Conservation (phyloP, 2,113 vertebrate genomes). For the Physeter macrocephalus region DNA sequence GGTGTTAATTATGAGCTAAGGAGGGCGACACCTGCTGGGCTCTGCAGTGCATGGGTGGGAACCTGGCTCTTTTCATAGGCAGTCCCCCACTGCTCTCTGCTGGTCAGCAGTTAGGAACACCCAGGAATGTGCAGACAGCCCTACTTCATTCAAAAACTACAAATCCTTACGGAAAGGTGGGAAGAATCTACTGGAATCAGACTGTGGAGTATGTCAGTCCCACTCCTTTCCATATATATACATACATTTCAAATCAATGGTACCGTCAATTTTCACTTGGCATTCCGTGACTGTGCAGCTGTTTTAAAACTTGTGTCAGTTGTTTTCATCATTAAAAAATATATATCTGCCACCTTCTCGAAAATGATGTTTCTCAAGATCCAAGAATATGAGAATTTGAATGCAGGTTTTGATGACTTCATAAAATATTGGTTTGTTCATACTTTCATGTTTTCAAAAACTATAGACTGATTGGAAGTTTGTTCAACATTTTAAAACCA, state of each 20-base stretch:
- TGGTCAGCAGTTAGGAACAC: not conserved
- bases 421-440: not conserved
- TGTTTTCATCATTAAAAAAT: not conserved
- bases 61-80: not conserved
- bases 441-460: not conserved
- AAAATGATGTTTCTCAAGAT: not conserved
- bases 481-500: not conserved
- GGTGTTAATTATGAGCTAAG: not conserved
- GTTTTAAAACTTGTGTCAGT: not conserved
- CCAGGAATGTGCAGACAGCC: not conserved
- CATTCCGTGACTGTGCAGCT: not conserved
- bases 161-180: not conserved
- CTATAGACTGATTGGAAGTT: not conserved
- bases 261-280: not conserved
- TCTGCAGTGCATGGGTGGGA: too few species aligned
- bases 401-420: not conserved
- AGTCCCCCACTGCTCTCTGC: slow-evolving; percentile 40
- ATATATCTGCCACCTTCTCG: not conserved
- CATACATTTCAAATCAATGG: not conserved
- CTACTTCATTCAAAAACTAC: not conserved
- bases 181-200: not conserved
- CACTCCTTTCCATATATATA: too few species aligned
- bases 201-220: not conserved
- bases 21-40: not conserved
- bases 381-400: not conserved